phyloP scores from a whole-genome alignment of 2,888 invertebrate genomes.

The Sinohyriopsis cumingii region DNA sequence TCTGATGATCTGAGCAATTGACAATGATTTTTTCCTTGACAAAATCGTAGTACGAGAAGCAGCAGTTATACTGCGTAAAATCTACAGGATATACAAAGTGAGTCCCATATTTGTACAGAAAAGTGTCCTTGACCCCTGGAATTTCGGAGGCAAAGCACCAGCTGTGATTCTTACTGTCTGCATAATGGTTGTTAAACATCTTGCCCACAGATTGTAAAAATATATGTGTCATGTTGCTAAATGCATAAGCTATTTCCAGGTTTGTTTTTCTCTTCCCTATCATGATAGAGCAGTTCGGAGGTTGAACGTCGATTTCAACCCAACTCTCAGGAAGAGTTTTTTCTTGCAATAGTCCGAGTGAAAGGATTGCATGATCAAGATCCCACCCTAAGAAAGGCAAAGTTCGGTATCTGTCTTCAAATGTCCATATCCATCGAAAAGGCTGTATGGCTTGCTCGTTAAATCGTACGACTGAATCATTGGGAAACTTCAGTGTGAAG shows the following conservation, averaged over 20 bases:
- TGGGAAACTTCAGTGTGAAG: too few species aligned
- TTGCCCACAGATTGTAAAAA: background rate
- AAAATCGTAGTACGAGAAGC: background rate
- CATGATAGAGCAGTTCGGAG: conserved; percentile 12
- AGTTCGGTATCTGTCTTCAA: conserved; percentile 8
- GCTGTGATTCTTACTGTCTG: too few species aligned
- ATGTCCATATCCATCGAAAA: conserved; percentile 26
- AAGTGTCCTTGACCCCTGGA: conserved; percentile 17
- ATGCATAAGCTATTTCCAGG: conserved; percentile 8
- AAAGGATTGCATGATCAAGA: conserved; percentile 20
- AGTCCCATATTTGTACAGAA: conserved; percentile 15
- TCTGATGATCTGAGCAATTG: too few species aligned
- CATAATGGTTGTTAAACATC: background rate
- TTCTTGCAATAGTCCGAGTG: conserved; percentile 18
- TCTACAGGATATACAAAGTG: conserved; percentile 19
- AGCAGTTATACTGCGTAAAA: conserved; percentile 27
- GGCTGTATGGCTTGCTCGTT: too few species aligned
- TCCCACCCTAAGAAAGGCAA: conserved; percentile 27
- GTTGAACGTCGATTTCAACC: conserved; percentile 9
- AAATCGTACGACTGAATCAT: too few species aligned
- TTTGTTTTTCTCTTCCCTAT: conserved; percentile 15
- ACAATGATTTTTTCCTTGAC: too few species aligned
- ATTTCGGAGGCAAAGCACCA: conserved; percentile 19
- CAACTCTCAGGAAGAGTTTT: conserved; percentile 5
- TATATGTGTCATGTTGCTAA: conserved; percentile 14